These are phyloP conservation scores for Patella depressa DNA, from an alignment of 2,888 invertebrate species.

Conservation along the genomic window DNA sequence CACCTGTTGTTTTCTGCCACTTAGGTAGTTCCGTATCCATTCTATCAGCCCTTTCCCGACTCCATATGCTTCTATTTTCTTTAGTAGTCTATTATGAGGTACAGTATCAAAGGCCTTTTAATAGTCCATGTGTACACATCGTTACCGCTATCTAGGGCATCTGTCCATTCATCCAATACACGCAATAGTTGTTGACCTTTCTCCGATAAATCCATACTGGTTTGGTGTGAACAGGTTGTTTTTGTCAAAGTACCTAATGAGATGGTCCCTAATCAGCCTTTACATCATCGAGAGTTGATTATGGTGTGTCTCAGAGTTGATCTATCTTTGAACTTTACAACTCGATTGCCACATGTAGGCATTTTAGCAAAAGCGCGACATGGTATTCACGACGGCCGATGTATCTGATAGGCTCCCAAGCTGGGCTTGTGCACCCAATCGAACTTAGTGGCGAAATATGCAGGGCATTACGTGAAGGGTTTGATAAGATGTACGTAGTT, in stretches of 20 bases:
- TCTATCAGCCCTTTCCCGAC: background rate
- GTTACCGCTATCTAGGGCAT: slow-evolving; percentile 10
- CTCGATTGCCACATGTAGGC: no score
- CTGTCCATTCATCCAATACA: slow-evolving; percentile 19
- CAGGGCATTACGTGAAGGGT: no score
- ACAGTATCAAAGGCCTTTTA: slow-evolving; percentile 18
- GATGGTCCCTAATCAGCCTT: background rate
- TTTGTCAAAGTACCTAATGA: background rate
- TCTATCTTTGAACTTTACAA: no score
- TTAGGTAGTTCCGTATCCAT: slow-evolving; percentile 14
- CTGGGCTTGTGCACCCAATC: no score
- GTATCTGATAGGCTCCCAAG: no score
- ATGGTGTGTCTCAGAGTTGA: no score
- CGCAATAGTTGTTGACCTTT: slow-evolving; percentile 16
- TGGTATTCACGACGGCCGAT: no score
- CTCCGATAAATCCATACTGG: slow-evolving; percentile 21
- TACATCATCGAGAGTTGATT: background rate
- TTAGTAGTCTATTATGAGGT: slow-evolving; percentile 15
- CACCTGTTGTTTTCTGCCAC: slow-evolving; percentile 17
- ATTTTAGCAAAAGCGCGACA: no score
- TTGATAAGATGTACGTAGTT: no score
- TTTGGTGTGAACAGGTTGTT: background rate
- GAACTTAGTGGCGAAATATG: no score
- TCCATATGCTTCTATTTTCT: slow-evolving; percentile 19
- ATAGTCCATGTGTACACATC: slow-evolving; percentile 2